Conservation (phyloP, 2,888 invertebrate species). For the Nomada fabriciana region DNA sequence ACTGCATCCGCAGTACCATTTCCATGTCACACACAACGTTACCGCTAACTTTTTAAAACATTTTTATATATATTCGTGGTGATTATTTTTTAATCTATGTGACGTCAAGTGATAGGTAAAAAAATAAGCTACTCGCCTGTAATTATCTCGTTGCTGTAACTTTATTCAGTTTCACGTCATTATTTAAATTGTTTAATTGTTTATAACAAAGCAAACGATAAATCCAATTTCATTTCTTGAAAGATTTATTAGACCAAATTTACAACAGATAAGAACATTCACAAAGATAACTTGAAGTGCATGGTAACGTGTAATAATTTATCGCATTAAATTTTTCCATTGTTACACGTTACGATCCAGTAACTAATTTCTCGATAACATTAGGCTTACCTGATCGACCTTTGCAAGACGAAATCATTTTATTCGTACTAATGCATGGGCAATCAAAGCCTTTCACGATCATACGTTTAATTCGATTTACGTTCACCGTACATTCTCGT, state of each 20-base stretch:
- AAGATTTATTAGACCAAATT: constrained; percentile 21
- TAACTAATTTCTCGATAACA: constrained; percentile 72
- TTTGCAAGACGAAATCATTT: constrained; percentile 66
- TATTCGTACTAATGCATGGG: constrained; percentile 68
- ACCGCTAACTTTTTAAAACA: too few relatives aligned
- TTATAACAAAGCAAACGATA: too few relatives aligned
- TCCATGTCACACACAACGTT: too few relatives aligned
- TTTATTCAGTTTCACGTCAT: too few relatives aligned
- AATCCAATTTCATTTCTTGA: not conserved
- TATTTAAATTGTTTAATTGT: too few relatives aligned
- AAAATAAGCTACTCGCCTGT: too few relatives aligned
- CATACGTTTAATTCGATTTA: not conserved
- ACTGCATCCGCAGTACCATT: too few relatives aligned
- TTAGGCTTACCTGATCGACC: constrained; percentile 72
- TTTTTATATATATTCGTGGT: too few relatives aligned
- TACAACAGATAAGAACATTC: constrained; percentile 14
- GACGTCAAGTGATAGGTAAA: too few relatives aligned
- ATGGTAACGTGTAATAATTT: not conserved
- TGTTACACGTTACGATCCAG: not conserved
- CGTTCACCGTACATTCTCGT: not conserved
- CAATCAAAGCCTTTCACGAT: constrained; percentile 72
- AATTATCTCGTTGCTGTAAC: too few relatives aligned
- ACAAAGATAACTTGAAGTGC: not conserved
- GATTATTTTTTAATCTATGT: too few relatives aligned
- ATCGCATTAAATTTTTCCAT: not conserved